A percentile compares a stretch with the other conserved stretches of the same genome.
Evolutionary conservation across 1,140 invertebrate species (phyloP).

Genomic region (Heliconius himera): DNA sequence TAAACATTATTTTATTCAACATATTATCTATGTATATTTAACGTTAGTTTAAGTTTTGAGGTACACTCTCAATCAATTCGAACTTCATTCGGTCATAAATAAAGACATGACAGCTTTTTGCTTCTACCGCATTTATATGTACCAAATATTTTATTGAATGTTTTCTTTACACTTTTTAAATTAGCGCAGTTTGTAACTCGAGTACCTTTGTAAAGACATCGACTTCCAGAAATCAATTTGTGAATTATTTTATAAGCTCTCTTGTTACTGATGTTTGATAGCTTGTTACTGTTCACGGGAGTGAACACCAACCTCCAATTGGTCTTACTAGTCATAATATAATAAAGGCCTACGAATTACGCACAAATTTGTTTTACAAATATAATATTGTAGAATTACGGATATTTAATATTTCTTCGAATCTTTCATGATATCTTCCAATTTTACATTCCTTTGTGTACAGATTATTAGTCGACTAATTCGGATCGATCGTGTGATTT

Average conservation of each 20-base stretch:
- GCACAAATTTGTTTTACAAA: slow-evolving; percentile 63
- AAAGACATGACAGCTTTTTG: neutral
- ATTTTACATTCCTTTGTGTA: slow-evolving; percentile 74
- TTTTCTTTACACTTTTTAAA: slow-evolving; percentile 7
- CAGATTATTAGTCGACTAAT: slow-evolving; percentile 40
- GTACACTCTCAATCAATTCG: neutral
- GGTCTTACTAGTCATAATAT: slow-evolving; percentile 78
- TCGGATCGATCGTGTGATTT: slow-evolving; percentile 54
- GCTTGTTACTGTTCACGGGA: slow-evolving; percentile 8
- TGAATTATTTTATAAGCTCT: slow-evolving; percentile 4
- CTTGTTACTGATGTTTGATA: slow-evolving; percentile 12
- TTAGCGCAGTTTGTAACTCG: slow-evolving; percentile 2
- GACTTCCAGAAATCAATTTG: slow-evolving; percentile 12
- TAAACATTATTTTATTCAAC: slow-evolving; percentile 30
- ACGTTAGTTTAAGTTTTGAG: neutral
- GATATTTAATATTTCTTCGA: slow-evolving; percentile 43
- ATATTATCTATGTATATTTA: slow-evolving; percentile 25
- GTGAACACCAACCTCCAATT: slow-evolving; percentile 40
- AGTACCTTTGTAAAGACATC: slow-evolving; percentile 15
- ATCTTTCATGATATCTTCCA: slow-evolving; percentile 60
- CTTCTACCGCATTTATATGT: slow-evolving; percentile 1
- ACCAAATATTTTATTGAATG: slow-evolving; percentile 9
- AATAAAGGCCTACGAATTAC: slow-evolving; percentile 70
- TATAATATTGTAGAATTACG: slow-evolving; percentile 39
- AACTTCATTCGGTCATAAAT: neutral